Percentiles rank a stretch among this genome's conserved stretches.
Conservation (phyloP, 2,888 invertebrate species). For the Caenorhabditis afra region DNA sequence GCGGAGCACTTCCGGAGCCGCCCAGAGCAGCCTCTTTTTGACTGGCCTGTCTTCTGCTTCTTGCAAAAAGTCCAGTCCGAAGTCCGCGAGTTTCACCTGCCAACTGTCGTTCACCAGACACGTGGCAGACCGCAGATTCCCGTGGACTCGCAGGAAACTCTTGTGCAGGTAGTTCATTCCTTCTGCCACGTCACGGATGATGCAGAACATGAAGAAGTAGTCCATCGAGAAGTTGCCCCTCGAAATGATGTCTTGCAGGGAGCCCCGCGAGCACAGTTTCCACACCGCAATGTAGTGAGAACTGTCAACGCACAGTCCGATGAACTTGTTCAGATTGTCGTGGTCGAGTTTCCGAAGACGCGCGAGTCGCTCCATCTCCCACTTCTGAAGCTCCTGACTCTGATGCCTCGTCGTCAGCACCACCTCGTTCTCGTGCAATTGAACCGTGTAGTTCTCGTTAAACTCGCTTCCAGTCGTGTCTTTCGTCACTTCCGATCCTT, state of each 20-base stretch:
- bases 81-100: constrained; percentile 64
- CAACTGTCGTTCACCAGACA: constrained; percentile 76
- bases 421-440: constrained; percentile 58
- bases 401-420: constrained; percentile 59
- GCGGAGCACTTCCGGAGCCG: constrained; percentile 74
- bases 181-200: constrained; percentile 67
- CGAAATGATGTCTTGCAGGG: constrained; percentile 63
- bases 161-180: constrained; percentile 68
- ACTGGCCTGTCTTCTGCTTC: constrained; percentile 37
- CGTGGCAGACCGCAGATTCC: constrained; percentile 63
- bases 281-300: constrained; percentile 69
- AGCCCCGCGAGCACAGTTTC: constrained; percentile 73
- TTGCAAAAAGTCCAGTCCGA: constrained; percentile 35
- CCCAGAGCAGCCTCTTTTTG: constrained; percentile 67
- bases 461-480: constrained; percentile 31
- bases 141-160: constrained; percentile 67
- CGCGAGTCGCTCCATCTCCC: constrained; percentile 52
- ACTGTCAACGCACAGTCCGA: constrained; percentile 75
- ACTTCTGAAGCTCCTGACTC: constrained; percentile 14
- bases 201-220: constrained; percentile 69
- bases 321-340: constrained; percentile 71
- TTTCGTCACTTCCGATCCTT: constrained; percentile 5
- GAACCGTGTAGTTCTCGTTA: constrained; percentile 36
- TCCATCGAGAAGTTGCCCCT: constrained; percentile 69
- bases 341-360: constrained; percentile 34